Evolutionary conservation across 2,797 vertebrate genomes (phyloP).

Genomic region (Chrosomus eos): DNA sequence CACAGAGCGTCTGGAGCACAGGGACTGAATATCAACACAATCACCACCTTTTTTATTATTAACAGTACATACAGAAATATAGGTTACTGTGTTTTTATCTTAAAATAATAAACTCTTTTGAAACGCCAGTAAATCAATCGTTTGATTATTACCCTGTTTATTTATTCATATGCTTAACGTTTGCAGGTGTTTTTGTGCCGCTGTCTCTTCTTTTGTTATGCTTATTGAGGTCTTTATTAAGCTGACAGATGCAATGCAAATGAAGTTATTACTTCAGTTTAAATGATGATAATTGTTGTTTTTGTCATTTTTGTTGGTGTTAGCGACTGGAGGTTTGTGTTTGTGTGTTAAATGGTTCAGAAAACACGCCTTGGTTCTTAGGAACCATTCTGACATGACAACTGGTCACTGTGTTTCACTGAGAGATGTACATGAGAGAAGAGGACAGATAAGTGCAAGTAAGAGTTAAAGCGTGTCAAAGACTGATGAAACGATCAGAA

Average conservation of each 20-base stretch:
- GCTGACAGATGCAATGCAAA: slow-evolving; percentile 39
- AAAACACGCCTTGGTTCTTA: neutral
- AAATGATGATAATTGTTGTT: slow-evolving; percentile 52
- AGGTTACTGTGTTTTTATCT: neutral
- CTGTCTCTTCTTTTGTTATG: slow-evolving; percentile 34
- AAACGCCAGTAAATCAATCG: neutral
- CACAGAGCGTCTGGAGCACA: neutral
- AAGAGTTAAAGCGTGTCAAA: neutral
- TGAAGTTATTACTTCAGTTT: slow-evolving; percentile 47
- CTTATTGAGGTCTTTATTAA: slow-evolving; percentile 39
- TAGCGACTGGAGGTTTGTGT: neutral
- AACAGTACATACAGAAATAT: neutral
- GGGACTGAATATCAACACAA: neutral
- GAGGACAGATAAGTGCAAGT: neutral
- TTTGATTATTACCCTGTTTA: slow-evolving; percentile 1
- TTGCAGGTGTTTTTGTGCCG: slow-evolving; percentile 24
- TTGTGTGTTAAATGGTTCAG: slow-evolving; percentile 42
- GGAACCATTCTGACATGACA: slow-evolving; percentile 67
- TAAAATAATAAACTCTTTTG: neutral
- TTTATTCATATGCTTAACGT: slow-evolving; percentile 26
- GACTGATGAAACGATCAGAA: slow-evolving; percentile 74
- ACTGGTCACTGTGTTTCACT: slow-evolving; percentile 68
- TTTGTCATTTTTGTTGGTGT: slow-evolving; percentile 14
- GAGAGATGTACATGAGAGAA: neutral
- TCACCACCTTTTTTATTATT: neutral